Evolutionary conservation across 2,113 vertebrate species (phyloP), one percentile per base, ranked within the genome.

Genomic region (Takifugu bimaculatus): DNA sequence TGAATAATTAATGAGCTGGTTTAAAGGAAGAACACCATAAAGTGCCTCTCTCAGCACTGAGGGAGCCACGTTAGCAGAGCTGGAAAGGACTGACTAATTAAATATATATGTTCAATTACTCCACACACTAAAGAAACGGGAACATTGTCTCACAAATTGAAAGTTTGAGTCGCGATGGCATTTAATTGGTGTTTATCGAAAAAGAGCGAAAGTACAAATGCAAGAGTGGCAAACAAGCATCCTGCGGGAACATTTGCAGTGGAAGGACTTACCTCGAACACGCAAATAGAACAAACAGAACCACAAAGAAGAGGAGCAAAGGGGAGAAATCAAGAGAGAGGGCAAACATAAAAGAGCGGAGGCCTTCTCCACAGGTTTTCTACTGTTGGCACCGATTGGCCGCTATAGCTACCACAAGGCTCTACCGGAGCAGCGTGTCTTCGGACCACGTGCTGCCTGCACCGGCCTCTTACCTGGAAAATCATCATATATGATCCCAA

Each of bases 381-480:
- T 39, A 39, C 35, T 39, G 7, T 39, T 10, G 11, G 35, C 35
- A 39, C 11, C 35, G 11, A 39, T 10, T 39, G 35, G 11, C 7
- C 35, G 11, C 35, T 39, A 4, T 10, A 7, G 9, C 35, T 39
- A 39, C 5, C 7, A 10, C 35, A 39, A 39, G 35, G 35, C 35
- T 39, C 11, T 11, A 39, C 35, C 7, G 35, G 35, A 39, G 35
- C 35, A 3, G 35, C 32, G 32, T 50, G 28, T 57, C 56, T 60
- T 56, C 48, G 50, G 45, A 63, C 57, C 15, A 13, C 45, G 11
- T 58, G 57, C 50, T 39, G 65, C 45, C 44, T 26, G 1, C 53
- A 49, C 48, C 47, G 49, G 65, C 52, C 43, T 82, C 94, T 96
- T 93, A 96, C 94, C 94, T 95, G 88, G 90, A 62, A 93, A 95